Conservation (phyloP, 1,140 invertebrate species). For the Psix sp. region DNA sequence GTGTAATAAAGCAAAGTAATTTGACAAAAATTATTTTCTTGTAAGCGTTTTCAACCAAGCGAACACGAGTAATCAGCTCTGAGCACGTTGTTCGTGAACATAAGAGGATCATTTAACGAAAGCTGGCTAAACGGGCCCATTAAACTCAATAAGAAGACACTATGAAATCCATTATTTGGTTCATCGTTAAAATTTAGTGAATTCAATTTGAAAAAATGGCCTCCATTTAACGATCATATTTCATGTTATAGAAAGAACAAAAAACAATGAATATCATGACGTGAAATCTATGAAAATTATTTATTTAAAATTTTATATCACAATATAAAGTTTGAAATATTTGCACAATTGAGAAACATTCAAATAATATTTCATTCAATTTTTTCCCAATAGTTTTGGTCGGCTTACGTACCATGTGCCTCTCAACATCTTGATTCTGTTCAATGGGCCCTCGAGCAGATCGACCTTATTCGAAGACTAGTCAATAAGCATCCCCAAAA, state of each 20-base stretch:
- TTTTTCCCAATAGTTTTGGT: slow-evolving; percentile 81
- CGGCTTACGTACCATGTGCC: slow-evolving; percentile 89
- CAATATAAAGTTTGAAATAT: background rate
- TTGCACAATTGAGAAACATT: background rate
- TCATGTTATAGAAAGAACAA: too few species aligned
- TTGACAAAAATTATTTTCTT: slow-evolving; percentile 20
- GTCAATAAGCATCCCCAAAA: slow-evolving; percentile 85
- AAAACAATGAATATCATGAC: too few species aligned
- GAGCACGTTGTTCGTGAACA: slow-evolving; percentile 37
- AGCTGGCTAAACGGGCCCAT: slow-evolving; percentile 28
- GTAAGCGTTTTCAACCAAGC: slow-evolving; percentile 27
- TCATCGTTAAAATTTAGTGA: slow-evolving; percentile 17
- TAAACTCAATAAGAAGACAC: slow-evolving; percentile 22
- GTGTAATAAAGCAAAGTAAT: slow-evolving; percentile 11
- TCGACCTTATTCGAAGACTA: slow-evolving; percentile 91
- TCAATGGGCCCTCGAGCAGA: slow-evolving; percentile 90
- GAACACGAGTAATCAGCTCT: slow-evolving; percentile 45
- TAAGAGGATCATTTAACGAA: slow-evolving; percentile 31
- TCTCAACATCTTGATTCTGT: slow-evolving; percentile 90
- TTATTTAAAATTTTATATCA: too few species aligned
- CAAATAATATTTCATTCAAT: slow-evolving; percentile 7
- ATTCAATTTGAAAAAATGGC: too few species aligned
- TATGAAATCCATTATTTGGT: slow-evolving; percentile 32
- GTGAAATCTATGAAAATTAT: too few species aligned
- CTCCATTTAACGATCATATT: too few species aligned